These are phyloP conservation scores for Anagrus nilaparvatae DNA, from an alignment of 1,140 invertebrate genomes.

Conservation along the genomic window DNA sequence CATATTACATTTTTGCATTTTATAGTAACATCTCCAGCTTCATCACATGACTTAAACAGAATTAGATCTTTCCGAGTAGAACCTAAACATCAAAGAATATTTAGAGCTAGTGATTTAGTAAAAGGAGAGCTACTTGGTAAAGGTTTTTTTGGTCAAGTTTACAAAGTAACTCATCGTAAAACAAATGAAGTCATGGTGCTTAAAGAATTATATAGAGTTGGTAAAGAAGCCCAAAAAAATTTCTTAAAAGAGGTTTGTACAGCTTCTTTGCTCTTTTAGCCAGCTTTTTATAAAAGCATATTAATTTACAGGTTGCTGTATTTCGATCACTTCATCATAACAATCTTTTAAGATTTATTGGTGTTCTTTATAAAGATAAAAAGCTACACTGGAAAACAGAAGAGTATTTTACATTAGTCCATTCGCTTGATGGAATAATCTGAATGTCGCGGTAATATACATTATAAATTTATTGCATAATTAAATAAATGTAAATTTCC, in stretches of 20 bases:
- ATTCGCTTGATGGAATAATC: too few species aligned
- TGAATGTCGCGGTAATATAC: too few species aligned
- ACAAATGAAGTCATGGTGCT: conserved; percentile 90
- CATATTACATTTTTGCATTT: conserved; percentile 12
- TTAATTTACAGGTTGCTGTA: conserved; percentile 62
- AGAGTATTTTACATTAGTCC: too few species aligned
- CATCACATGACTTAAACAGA: conserved; percentile 62
- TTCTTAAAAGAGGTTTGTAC: conserved; percentile 80
- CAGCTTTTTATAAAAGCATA: background rate
- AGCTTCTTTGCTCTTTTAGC: background rate
- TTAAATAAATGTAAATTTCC: too few species aligned
- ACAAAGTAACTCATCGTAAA: conserved; percentile 78
- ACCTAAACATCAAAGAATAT: conserved; percentile 69
- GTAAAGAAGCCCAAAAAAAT: conserved; percentile 87
- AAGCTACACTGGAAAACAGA: conserved; percentile 84
- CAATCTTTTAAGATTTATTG: conserved; percentile 84
- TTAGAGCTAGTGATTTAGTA: conserved; percentile 78
- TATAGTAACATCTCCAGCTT: conserved; percentile 33
- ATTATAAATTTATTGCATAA: too few species aligned
- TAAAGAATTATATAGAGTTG: conserved; percentile 84
- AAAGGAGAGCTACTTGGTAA: conserved; percentile 81
- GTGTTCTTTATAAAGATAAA: conserved; percentile 86
- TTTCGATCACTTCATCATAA: conserved; percentile 75
- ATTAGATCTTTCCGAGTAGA: conserved; percentile 81
- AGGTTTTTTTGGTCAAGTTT: conserved; percentile 88